Conservation (phyloP, 1,140 invertebrate genomes). For the Sycobia sp. region DNA sequence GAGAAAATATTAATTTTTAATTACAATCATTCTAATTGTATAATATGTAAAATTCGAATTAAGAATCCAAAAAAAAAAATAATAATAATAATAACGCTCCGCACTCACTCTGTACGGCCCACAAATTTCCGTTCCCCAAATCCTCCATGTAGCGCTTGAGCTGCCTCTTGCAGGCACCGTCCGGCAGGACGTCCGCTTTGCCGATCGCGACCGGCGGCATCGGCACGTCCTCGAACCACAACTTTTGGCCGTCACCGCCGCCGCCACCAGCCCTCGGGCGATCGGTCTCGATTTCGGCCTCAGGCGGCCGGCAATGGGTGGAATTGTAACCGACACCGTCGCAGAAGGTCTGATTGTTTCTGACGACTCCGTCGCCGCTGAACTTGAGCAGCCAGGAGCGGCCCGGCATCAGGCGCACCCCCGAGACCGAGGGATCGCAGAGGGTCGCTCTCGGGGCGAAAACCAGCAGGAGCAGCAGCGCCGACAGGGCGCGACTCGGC, state of each 20-base stretch:
- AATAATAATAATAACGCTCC: neutral
- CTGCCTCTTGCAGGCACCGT: constrained; percentile 44
- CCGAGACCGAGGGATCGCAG: no score
- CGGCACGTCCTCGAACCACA: constrained; percentile 40
- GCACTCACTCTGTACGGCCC: constrained; percentile 50
- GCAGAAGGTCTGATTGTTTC: neutral
- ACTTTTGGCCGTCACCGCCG: neutral
- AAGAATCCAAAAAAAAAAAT: neutral
- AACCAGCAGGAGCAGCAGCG: no score
- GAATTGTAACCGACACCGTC: neutral
- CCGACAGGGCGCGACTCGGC: no score
- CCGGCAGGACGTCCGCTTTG: constrained; percentile 32
- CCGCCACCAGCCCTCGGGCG: neutral
- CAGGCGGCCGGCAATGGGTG: no score
- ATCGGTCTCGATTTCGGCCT: neutral
- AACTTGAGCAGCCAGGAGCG: neutral
- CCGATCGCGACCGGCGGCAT: constrained; percentile 41
- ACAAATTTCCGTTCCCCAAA: constrained; percentile 43
- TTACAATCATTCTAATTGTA: no score
- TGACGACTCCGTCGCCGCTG: neutral
- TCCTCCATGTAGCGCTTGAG: constrained; percentile 39
- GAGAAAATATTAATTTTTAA: no score
- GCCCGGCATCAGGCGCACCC: neutral
- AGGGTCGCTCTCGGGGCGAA: no score
- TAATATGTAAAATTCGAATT: no score